phyloP scores from a whole-genome alignment of 2,888 invertebrate species.

The Ornithoptera alexandrae region DNA sequence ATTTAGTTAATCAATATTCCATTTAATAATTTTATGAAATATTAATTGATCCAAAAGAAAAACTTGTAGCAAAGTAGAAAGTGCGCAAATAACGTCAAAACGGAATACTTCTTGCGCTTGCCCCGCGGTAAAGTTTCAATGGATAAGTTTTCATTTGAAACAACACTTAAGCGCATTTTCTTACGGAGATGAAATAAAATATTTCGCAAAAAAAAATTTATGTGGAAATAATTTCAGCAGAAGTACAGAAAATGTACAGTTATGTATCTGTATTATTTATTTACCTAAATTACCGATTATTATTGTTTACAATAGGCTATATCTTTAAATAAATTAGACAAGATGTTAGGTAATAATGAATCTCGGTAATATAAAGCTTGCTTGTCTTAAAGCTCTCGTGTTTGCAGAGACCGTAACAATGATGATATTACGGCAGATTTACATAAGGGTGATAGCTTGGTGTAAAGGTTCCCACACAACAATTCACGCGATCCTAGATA shows the following conservation, averaged over 20 bases:
- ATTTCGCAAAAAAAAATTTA: neutral
- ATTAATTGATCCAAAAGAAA: neutral
- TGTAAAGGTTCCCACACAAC: no score
- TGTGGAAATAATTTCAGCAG: neutral
- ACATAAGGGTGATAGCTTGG: no score
- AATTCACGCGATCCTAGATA: no score
- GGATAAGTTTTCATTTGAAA: conserved; percentile 18
- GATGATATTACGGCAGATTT: no score
- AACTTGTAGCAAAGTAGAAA: neutral
- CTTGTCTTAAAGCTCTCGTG: no score
- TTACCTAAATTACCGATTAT: neutral
- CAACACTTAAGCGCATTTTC: conserved; percentile 5
- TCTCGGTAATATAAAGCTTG: no score
- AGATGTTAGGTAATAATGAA: no score
- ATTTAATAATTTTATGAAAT: neutral
- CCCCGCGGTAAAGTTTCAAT: conserved; percentile 8
- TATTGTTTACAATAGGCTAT: neutral
- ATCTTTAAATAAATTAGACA: no score
- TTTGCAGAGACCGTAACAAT: no score
- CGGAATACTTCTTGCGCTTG: neutral
- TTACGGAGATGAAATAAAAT: conserved; percentile 9
- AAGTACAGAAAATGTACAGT: neutral
- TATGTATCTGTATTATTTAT: neutral
- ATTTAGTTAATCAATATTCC: neutral
- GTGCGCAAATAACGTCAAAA: conserved; percentile 4